Evolutionary conservation across 1,140 invertebrate species (phyloP), one percentile per base, ranked within the genome.

Genomic region (Diuraphis noxia): DNA sequence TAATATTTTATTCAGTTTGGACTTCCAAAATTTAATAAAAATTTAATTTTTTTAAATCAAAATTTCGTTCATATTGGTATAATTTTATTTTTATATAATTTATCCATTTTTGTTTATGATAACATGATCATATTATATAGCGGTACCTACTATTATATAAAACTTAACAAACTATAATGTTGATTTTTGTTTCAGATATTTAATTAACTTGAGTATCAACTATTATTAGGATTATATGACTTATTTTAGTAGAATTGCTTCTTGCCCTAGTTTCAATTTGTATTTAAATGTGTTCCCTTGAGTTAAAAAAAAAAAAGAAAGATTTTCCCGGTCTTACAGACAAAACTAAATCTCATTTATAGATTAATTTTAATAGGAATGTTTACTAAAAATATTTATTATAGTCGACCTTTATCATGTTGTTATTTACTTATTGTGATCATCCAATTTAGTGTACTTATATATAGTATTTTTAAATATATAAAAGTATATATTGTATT

Each of bases 391-490:
- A 63, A 36, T 34, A 49, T 77, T 38, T 88, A 63, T 77, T 89
- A 90, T 90, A 90, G 89, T 91, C 89, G 41, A 91, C 89, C 77
- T 91, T 91, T 91, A 91, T 91, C 89, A 91, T 82, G 89, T 91
- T 91, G 89, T 91, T 91, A 91, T 91, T 91, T 91, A 91, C 72
- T 91, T 91, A 91, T 91, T 91, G 89, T 91, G 89, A 91, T 91
- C 77, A 82, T 91, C 72, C 89, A 91, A 91, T 82, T 91, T 91
- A 91, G 89, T 91, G 89, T 91, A 91, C 77, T 91, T 91, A 91
- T 91, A 91, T 43, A 88, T 88, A 88, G 36, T 63, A 88, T 88
- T 88, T 88, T 88, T 63, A 88, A 88, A 88, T 91, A 91, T 91
- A 91, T 91, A 82, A 52, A 90, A 41, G 40, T 90, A 90, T 90